A percentile compares a stretch with the other conserved stretches of the same genome.
Evolutionary conservation across 2,797 vertebrate genomes (phyloP).

Genomic region (Alectoris magna): DNA sequence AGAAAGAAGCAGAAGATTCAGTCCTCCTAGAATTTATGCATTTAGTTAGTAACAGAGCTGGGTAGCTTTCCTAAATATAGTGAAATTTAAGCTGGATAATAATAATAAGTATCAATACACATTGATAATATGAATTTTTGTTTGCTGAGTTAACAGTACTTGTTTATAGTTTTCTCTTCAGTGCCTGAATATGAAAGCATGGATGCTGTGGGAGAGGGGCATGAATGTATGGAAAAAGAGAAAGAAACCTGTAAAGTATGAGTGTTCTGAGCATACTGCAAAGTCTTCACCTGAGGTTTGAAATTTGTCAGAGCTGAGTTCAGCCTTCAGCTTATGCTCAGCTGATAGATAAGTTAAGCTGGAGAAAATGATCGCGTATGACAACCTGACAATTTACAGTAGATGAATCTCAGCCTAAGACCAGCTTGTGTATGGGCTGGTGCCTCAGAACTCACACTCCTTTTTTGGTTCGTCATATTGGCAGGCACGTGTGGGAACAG

Average conservation of each 20-base stretch:
- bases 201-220: background rate
- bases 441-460: background rate
- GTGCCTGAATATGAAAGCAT: background rate
- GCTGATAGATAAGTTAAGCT: background rate
- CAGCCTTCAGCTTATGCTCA: background rate
- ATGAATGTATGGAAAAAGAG: background rate
- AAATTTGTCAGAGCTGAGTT: background rate
- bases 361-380: fast-evolving
- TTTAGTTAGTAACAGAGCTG: background rate
- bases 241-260: background rate
- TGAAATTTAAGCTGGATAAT: background rate
- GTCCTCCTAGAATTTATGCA: background rate
- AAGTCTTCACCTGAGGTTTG: background rate
- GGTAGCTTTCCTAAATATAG: background rate
- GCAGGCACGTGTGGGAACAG: background rate
- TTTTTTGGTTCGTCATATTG: background rate
- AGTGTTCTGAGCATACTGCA: background rate
- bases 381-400: background rate
- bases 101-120: background rate
- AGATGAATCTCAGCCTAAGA: background rate
- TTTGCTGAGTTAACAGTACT: background rate
- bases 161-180: background rate
- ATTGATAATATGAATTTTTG: background rate
- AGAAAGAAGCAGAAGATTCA: background rate
- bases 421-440: background rate